Percentiles rank a stretch among this genome's conserved stretches.
phyloP scores from a whole-genome alignment of 1,140 invertebrate genomes.

The Lepidurus couesii region DNA sequence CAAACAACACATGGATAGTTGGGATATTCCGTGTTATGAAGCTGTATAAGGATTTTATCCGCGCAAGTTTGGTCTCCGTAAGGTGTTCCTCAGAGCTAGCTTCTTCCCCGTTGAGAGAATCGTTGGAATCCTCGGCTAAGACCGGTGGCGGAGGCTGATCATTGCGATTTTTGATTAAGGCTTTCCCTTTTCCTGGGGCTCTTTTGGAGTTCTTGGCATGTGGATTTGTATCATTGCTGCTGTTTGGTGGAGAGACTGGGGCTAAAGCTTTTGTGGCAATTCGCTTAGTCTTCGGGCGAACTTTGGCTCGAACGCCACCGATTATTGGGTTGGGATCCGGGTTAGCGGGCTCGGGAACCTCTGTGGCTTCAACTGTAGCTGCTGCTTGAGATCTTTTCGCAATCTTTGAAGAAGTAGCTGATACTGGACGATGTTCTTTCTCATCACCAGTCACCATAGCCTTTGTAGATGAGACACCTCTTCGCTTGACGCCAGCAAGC shows the following conservation, averaged over 20 bases:
- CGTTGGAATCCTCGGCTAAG: neutral
- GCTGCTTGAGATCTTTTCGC: too few relatives aligned
- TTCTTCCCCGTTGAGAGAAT: neutral
- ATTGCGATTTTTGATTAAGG: neutral
- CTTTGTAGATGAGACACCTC: too few relatives aligned
- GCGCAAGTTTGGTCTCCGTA: neutral
- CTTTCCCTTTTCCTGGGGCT: neutral
- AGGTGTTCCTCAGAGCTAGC: neutral
- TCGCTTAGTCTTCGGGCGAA: too few relatives aligned
- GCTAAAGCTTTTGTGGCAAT: neutral
- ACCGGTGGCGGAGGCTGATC: neutral
- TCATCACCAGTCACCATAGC: too few relatives aligned
- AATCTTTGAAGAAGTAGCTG: too few relatives aligned
- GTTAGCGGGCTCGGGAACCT: too few relatives aligned
- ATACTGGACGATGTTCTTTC: too few relatives aligned
- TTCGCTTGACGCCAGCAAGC: too few relatives aligned
- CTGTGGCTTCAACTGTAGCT: too few relatives aligned
- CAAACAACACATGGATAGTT: neutral
- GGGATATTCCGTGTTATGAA: neutral
- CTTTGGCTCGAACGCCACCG: too few relatives aligned
- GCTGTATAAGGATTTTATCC: neutral
- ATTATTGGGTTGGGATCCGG: too few relatives aligned
- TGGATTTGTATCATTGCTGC: neutral
- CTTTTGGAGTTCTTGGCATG: neutral
- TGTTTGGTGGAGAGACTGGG: neutral